Base-by-base conservation (phyloP, 2,888 invertebrate species). In the Watsonalla binaria region DNA sequence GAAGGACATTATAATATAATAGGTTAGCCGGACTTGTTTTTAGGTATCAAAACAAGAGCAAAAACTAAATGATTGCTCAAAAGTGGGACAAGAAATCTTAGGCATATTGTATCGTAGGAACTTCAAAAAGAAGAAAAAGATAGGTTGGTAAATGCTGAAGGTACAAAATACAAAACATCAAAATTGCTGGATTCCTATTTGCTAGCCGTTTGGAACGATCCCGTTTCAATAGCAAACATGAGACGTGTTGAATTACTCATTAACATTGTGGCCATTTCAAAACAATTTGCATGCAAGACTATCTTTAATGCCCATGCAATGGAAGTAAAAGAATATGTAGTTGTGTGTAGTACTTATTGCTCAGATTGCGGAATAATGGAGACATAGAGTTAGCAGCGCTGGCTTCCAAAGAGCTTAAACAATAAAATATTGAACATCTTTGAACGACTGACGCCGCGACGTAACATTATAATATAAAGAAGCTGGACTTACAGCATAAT, bases 211-310 rank as follows among this genome's bases (percentile, higher is more conserved):
- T 72, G 78, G 72, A 78, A 78, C 72, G 74, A 75, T 81, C 78
- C 66, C 62, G 68, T 82, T 78, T 74, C 80, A 70, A 71, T 65
- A 72, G 67, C 70, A 72, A 80, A 84, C 73, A 70, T 60, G 77
- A 74, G 67, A 76, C 70, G 69, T 64, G 71, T 81, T 72, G 63
- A 59, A 70, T 80, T 76, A 78, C 79, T 61, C 68, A 73, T 63
- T 68, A 70, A 65, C 62, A 59, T 58, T 61, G 57, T 58, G 57
- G 59, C 67, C 65, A 70, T 68, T 74, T 65, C 67, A 68, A 70
- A 71, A 65, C 70, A 69, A 71, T 65, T 65, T 67, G 57, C 62
- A 63, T 64, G 62, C 61, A 60, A 59, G 54, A 53, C 54, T 39
- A 53, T 61, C 58, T 47, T 58, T 51, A 60, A 57, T 48, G 59